These are phyloP conservation scores for Sturmia bella DNA, from an alignment of 2,888 invertebrate species.

Conservation along the genomic window DNA sequence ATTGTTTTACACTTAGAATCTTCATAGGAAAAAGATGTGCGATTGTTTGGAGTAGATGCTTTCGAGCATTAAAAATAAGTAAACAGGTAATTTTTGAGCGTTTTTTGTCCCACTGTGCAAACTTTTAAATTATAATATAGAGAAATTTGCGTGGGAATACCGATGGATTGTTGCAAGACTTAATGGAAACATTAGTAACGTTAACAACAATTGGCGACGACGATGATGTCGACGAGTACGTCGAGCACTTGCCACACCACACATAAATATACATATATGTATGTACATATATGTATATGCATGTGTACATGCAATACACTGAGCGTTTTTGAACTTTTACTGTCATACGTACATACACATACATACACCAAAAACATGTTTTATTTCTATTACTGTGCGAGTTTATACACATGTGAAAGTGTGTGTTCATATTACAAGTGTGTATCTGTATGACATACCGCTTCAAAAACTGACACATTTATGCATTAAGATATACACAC, in stretches of 20 bases:
- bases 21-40: too few species aligned
- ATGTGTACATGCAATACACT: too few species aligned
- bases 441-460: constrained; percentile 22
- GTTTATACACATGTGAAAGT: too few species aligned
- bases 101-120: constrained; percentile 5
- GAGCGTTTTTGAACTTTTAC: too few species aligned
- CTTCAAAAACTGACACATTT: constrained; percentile 60
- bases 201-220: constrained; percentile 59
- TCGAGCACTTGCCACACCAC: constrained; percentile 52
- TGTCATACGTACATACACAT: too few species aligned
- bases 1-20: too few species aligned
- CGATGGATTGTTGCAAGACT: constrained; percentile 46
- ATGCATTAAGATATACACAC: constrained; percentile 35
- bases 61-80: background rate
- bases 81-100: background rate
- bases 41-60: too few species aligned
- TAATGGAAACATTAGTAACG: constrained; percentile 65
- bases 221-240: constrained; percentile 35
- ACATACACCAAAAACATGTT: constrained; percentile 10
- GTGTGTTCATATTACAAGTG: too few species aligned
- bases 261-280: too few species aligned
- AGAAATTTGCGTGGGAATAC: constrained; percentile 11
- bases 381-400: constrained; percentile 4
- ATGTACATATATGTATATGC: too few species aligned
- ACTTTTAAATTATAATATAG: constrained; percentile 8